Base-by-base conservation (phyloP, 2,888 invertebrate species). In the Drosophila anceps region DNA sequence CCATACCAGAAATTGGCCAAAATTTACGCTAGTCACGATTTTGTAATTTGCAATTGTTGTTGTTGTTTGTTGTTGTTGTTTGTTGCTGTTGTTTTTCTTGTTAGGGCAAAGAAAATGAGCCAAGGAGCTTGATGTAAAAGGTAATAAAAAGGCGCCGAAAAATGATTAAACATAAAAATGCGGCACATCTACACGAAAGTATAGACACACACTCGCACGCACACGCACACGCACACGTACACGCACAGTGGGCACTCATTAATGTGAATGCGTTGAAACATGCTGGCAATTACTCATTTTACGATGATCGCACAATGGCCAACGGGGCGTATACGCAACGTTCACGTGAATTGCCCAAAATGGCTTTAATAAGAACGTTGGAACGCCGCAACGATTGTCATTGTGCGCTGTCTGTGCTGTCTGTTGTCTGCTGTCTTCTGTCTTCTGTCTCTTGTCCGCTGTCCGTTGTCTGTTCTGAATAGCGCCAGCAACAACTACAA, bases 251-350 rank as follows among this genome's bases (percentile, higher is more conserved):
- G 59, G 62, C 71, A 67, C 84, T 88, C 84, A 86, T 86, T 88
- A 88, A 84, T 71, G 86, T 73, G 86, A 86, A 81, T 89, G 84
- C 77, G 84, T 72, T 68, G 73, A 81, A 88, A 84, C 91, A 91
- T 85, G 85, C 80, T 79, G 79, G 82, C 91, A 86, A 88, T 91
- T 89, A 91, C 88, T 91, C 90, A 89, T 89, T 88, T 88, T 86
- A 91, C 82, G 84, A 80, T 89, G 86, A 78, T 89, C 85, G 73
- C 78, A 84, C 80, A 75, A 76, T 77, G 82, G 78, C 66, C 75
- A 70, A 81, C 72, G 69, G 72, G 84, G 81, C 84, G 82, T 81
- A 81, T 77, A 69, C 83, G 73, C 64, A 73, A 83, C 63, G 70
- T 67, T 69, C 83, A 85, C 85, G 83, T 83, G 85, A 85, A 82